Evolutionary conservation across 2,113 vertebrate genomes (phyloP), one percentile per base, ranked within the genome.

Genomic region (Pterocles gutturalis): DNA sequence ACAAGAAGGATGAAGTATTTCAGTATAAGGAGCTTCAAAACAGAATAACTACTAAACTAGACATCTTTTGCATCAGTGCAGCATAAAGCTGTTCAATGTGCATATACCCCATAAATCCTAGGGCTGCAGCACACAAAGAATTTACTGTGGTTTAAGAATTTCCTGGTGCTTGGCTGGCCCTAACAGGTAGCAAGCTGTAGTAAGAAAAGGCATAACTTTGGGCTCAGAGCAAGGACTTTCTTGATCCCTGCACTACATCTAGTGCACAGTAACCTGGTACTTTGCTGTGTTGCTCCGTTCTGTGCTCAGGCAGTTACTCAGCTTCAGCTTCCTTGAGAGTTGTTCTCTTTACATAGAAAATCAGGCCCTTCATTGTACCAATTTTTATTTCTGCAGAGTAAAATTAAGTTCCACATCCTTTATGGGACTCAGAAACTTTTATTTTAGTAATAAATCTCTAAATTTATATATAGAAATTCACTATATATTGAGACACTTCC

Each of bases 201-300:
- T 54, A 48, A 62, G 61, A 61, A 61, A 55, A 82, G 14, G 11
- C 6, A 7, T 53, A 25, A 18, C 21, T 83, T 51, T 64, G 20
- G 76, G 49, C 54, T 64, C 80, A 80, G 15, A 77, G 33, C 16
- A 65, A 72, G 65, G 61, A 60, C 29, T 79, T 92, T 15, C 41
- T 86, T n/a, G 36, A 19, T 67, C n/a, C 43, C 26, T 82, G 55
- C 31, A 33, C 38, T 64, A 89, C 22, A 20, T 29, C 29, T 64
- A 17, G 17, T 46, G 53, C 0, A 0, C 10, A 13, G n/a, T 51
- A 82, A 55, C 43, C 19, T 51, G 33, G 15, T 67, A 17, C 33
- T 5, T 78, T 17, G 38, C 19, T 61, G 34, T 64, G n/a, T 77
- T 1, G 0, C 28, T 77, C 41, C 17, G n/a, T 66, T 91, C 28